Conservation (phyloP, 2,888 invertebrate genomes). For the Osmoderma eremita region DNA sequence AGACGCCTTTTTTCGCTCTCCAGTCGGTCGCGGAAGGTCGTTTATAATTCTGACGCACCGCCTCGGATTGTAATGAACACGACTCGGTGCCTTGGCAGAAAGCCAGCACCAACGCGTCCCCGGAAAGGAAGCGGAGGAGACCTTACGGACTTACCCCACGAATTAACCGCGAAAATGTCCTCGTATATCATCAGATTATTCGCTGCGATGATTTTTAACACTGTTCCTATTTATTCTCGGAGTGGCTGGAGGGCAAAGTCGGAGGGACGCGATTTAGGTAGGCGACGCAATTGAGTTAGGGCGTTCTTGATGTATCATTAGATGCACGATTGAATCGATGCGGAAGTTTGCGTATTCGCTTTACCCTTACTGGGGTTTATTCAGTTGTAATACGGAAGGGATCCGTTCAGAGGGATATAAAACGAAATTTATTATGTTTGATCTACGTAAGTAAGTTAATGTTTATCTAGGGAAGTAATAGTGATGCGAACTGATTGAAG, state of each 20-base stretch:
- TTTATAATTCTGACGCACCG: conserved; percentile 37
- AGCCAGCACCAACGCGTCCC: conserved; percentile 47
- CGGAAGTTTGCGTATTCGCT: conserved; percentile 16
- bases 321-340: conserved; percentile 37
- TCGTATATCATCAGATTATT: conserved; percentile 62
- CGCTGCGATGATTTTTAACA: conserved; percentile 61
- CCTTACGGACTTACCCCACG: conserved; percentile 54
- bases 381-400: neutral
- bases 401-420: conserved; percentile 9
- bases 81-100: conserved; percentile 51
- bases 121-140: conserved; percentile 41
- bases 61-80: conserved; percentile 50
- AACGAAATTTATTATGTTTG: conserved; percentile 33
- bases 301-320: conserved; percentile 43
- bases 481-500: neutral
- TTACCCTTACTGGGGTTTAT: conserved; percentile 1
- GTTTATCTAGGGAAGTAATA: neutral
- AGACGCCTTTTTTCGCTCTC: conserved; percentile 46
- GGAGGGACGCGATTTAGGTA: conserved; percentile 18
- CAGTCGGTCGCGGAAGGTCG: conserved; percentile 40
- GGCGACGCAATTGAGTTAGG: conserved; percentile 52
- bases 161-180: conserved; percentile 60
- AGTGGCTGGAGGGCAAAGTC: neutral
- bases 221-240: conserved; percentile 58
- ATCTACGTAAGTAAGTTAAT: conserved; percentile 21